Conservation (phyloP, 2,113 vertebrate genomes). For the Mesembrinibis cayennensis region DNA sequence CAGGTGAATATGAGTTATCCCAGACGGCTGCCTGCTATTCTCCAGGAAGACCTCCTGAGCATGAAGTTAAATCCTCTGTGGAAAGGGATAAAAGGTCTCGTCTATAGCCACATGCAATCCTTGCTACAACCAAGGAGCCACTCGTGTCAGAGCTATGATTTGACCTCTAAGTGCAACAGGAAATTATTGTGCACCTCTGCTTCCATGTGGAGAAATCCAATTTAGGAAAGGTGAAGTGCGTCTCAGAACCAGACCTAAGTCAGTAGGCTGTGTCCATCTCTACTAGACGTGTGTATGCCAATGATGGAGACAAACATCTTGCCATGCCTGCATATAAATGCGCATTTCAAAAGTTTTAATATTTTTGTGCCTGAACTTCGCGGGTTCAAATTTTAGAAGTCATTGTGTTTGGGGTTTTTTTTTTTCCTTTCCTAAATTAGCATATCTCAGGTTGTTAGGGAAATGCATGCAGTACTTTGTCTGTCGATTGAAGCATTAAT, state of each 20-base stretch:
- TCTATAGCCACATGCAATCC: not conserved
- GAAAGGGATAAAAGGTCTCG: not conserved
- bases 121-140: not conserved
- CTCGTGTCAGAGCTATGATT: not conserved
- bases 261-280: not conserved
- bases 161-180: not conserved
- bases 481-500: conserved; percentile 14
- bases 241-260: not conserved
- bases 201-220: not conserved
- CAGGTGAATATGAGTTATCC: not conserved
- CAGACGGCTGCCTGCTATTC: not conserved
- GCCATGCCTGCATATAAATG: not conserved
- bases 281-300: not conserved
- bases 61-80: not conserved
- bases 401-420: not conserved
- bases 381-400: not conserved
- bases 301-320: not conserved
- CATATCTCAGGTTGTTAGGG: conserved; percentile 27
- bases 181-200: not conserved
- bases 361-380: not conserved
- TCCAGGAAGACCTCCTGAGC: not conserved
- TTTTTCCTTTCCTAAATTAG: not conserved
- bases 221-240: not conserved
- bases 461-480: not conserved
- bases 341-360: not conserved